phyloP scores from a whole-genome alignment of 1,140 invertebrate genomes.

The Mercenaria mercenaria region DNA sequence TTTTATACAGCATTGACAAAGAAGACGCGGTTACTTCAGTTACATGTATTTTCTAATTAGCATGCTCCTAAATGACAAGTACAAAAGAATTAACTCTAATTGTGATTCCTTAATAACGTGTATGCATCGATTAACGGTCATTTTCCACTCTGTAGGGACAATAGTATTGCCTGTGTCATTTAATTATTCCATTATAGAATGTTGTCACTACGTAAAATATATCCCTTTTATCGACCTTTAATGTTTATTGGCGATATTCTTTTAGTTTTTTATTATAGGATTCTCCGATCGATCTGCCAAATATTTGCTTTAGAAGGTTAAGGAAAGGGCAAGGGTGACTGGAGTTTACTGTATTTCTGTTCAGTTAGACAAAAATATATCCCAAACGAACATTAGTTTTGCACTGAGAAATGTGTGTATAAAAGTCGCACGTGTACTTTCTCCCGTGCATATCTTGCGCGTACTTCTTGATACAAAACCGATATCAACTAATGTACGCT shows the following conservation, averaged over 20 bases:
- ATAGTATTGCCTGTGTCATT: neutral
- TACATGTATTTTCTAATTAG: conserved; percentile 6
- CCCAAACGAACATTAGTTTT: no score
- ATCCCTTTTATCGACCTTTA: neutral
- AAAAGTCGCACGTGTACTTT: no score
- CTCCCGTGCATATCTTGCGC: no score
- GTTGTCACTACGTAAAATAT: neutral
- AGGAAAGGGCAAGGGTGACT: neutral
- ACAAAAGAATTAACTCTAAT: neutral
- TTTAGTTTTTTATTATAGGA: neutral
- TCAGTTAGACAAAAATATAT: no score
- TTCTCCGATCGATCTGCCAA: neutral
- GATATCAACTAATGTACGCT: no score
- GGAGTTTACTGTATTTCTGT: neutral
- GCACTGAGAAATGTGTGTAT: no score
- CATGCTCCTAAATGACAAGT: neutral
- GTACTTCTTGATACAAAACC: no score
- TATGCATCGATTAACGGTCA: conserved; percentile 4
- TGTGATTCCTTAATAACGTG: conserved; percentile 4
- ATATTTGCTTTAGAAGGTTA: neutral
- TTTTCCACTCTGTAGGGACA: conserved; percentile 1
- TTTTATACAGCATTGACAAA: no score
- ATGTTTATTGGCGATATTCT: neutral
- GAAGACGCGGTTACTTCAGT: no score
- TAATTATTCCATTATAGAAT: conserved; percentile 18